Conservation (phyloP, 1,140 invertebrate species). For the Drosophila parabipectinata region DNA sequence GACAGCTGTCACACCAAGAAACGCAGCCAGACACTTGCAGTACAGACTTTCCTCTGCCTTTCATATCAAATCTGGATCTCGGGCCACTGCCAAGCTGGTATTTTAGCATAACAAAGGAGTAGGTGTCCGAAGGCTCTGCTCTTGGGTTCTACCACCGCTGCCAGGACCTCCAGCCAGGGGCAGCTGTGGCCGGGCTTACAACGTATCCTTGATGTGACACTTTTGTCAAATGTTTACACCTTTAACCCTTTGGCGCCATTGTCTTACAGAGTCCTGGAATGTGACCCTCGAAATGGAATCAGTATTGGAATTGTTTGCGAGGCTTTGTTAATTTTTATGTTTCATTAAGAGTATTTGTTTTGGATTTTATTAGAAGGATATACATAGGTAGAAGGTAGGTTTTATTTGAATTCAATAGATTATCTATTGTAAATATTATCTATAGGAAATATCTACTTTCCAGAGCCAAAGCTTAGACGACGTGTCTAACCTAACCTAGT, state of each 20-base stretch:
- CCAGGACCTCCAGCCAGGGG: slow-evolving; percentile 4
- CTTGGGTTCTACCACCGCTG: slow-evolving; percentile 20
- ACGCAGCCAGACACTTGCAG: slow-evolving; percentile 51
- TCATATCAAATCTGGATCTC: slow-evolving; percentile 3
- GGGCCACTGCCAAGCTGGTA: slow-evolving; percentile 14
- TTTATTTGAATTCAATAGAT: too few relatives aligned
- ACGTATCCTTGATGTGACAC: slow-evolving; percentile 70
- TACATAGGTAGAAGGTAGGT: too few relatives aligned
- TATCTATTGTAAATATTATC: too few relatives aligned
- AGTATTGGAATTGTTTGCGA: slow-evolving; percentile 56
- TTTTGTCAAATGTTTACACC: slow-evolving; percentile 83
- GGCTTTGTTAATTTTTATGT: slow-evolving; percentile 70
- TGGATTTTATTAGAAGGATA: slow-evolving; percentile 36
- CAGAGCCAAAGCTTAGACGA: too few relatives aligned
- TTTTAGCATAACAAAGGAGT: slow-evolving; percentile 64
- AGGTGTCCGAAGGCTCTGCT: slow-evolving; percentile 44
- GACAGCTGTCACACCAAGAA: slow-evolving; percentile 76
- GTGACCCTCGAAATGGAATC: slow-evolving; percentile 45
- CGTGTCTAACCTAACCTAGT: too few relatives aligned
- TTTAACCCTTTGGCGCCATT: slow-evolving; percentile 78
- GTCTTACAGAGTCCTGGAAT: slow-evolving; percentile 46
- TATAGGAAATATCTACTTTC: too few relatives aligned
- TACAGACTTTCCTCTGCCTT: background rate
- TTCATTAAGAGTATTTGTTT: slow-evolving; percentile 81
- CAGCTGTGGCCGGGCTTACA: slow-evolving; percentile 60